phyloP scores from a whole-genome alignment of 2,113 vertebrate species.

The Asarcornis scutulata region DNA sequence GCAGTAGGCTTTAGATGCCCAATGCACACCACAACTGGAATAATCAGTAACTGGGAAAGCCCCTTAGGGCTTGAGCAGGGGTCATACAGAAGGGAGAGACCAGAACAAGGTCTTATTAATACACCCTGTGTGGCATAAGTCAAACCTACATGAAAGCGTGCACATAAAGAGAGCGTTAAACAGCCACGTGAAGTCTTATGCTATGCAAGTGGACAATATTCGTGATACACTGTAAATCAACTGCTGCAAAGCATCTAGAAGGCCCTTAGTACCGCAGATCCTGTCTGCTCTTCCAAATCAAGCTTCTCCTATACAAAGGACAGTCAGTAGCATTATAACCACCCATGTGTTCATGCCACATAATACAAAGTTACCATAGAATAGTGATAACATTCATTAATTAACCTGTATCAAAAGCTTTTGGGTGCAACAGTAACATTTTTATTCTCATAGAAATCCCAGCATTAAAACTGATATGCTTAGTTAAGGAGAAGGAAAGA shows the following conservation, averaged over 20 bases:
- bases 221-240: not conserved
- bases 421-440: not conserved
- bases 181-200: rapidly evolving
- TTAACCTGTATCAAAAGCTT: not conserved
- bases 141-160: rapidly evolving
- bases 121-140: too few relatives aligned
- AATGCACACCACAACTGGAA: not conserved
- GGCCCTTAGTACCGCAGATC: not conserved
- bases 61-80: not conserved
- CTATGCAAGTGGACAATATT: rapidly evolving
- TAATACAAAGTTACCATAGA: not conserved
- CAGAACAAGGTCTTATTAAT: not conserved
- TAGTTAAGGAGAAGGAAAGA: not conserved
- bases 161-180: too few relatives aligned
- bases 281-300: not conserved
- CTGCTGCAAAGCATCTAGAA: not conserved
- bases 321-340: rapidly evolving
- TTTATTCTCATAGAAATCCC: not conserved
- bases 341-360: rapidly evolving
- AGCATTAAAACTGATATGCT: not conserved
- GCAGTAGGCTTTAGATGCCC: not conserved
- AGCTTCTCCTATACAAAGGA: not conserved
- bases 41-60: not conserved
- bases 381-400: not conserved
- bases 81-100: not conserved